These are phyloP conservation scores for Buceros bicornis DNA, from an alignment of 2,797 vertebrate genomes.

Conservation along the genomic window DNA sequence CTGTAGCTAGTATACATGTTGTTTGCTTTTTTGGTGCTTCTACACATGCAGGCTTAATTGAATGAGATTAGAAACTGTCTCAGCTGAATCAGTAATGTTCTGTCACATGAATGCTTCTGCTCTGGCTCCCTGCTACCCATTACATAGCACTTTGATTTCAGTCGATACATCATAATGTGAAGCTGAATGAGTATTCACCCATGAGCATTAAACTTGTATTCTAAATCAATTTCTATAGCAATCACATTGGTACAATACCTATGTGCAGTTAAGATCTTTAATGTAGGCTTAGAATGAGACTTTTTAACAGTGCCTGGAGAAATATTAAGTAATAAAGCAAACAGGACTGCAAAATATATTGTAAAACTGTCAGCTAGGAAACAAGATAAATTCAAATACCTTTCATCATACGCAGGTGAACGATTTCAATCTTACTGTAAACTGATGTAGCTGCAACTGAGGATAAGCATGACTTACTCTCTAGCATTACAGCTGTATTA, in stretches of 20 bases:
- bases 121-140: neutral
- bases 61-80: neutral
- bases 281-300: neutral
- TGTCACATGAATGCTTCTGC: neutral
- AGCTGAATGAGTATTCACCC: neutral
- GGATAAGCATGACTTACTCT: neutral
- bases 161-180: neutral
- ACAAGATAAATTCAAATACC: constrained; percentile 10
- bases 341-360: neutral
- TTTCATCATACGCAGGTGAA: neutral
- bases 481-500: neutral
- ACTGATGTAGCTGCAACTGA: neutral
- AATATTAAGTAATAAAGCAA: constrained; percentile 38
- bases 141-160: neutral
- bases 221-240: neutral
- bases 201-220: neutral
- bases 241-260: neutral
- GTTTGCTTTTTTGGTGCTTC: neutral
- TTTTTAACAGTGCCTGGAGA: neutral
- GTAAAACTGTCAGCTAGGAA: neutral
- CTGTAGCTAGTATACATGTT: fast-evolving
- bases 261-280: neutral
- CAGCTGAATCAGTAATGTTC: neutral
- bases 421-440: neutral
- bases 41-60: neutral